A percentile compares a stretch with the other conserved stretches of the same genome.
phyloP scores from a whole-genome alignment of 1,140 invertebrate species.

The Aphidius gifuensis region DNA sequence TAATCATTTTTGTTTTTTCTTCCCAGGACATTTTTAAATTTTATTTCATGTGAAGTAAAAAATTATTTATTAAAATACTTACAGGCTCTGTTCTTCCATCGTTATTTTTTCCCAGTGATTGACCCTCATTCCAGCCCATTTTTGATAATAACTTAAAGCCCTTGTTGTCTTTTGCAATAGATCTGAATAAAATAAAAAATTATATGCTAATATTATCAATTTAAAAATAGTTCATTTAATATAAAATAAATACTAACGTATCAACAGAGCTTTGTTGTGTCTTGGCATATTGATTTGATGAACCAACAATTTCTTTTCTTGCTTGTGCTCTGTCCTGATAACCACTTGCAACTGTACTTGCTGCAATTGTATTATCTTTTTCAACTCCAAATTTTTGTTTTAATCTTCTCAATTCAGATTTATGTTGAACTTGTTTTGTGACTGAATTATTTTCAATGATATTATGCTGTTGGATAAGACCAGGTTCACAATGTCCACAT shows the following conservation, averaged over 20 bases:
- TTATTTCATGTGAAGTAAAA: not conserved
- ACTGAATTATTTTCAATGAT: slow-evolving; percentile 23
- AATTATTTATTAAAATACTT: slow-evolving; percentile 49
- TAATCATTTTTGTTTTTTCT: slow-evolving; percentile 4
- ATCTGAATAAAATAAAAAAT: slow-evolving; percentile 54
- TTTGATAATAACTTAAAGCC: slow-evolving; percentile 86
- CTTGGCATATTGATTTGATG: slow-evolving; percentile 77
- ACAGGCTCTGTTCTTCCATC: slow-evolving; percentile 77
- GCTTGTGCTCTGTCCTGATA: slow-evolving; percentile 80
- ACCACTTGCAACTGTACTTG: slow-evolving; percentile 45
- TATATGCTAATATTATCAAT: slow-evolving; percentile 6
- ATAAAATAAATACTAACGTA: slow-evolving; percentile 59
- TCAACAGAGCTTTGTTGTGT: slow-evolving; percentile 76
- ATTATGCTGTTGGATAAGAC: slow-evolving; percentile 58
- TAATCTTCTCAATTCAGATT: slow-evolving; percentile 71
- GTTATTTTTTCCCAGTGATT: slow-evolving; percentile 73
- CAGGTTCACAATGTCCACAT: slow-evolving; percentile 87
- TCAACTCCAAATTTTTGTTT: slow-evolving; percentile 80
- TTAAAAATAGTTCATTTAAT: slow-evolving; percentile 6
- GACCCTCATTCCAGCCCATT: slow-evolving; percentile 90
- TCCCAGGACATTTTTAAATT: not conserved
- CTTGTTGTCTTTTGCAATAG: slow-evolving; percentile 75
- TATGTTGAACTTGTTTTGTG: slow-evolving; percentile 57
- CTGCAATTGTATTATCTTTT: slow-evolving; percentile 51
- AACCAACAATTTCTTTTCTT: slow-evolving; percentile 73